Evolutionary conservation across 2,113 vertebrate genomes (phyloP), one percentile per base, ranked within the genome.

Genomic region (Ceyx cyanopectus): DNA sequence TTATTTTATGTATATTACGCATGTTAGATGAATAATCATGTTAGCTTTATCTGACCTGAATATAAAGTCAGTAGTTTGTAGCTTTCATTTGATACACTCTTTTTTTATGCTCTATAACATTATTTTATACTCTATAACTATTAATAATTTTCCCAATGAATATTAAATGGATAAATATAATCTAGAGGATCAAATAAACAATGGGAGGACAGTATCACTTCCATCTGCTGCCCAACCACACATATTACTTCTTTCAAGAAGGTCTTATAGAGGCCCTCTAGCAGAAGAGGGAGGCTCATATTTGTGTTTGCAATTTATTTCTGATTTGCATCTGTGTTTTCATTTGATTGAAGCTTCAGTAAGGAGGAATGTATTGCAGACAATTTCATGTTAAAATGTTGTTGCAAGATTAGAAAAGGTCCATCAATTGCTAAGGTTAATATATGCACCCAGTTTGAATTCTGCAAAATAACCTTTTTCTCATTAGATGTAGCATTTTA

Each of bases 401-500:
- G 26, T 72, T 80, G 16, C 7, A 34, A 75, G 29, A 72, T 61
- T 79, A 70, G 37, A 62, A 94, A 87, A 82, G 6, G 6, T 50
- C 72, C 74, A 30, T 22, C 19, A 61, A 37, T 73, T 77, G 41
- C 43, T 86, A 81, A 92, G 91, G 46, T 20, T 92, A 93, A 87
- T 91, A 63, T 57, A 21, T 88, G 43, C 54, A 76, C 13, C 40
- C 27, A 45, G 22, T 50, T 51, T 90, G 66, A 74, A 68, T 70
- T 94, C 46, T 67, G 48, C 66, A 79, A 50, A 93, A 72, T 81
- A 95, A 81, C 51, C 27, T 73, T 94, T 81, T 87, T 76, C 72
- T 88, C 75, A 92, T 94, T 90, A 93, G 92, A 5, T 57, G 34
- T 72, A 56, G 21, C 57, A 72, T 79, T 67, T 83, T 92, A 94